Evolutionary conservation across 2,113 vertebrate species (phyloP).

Genomic region (Muscicapa adusta): DNA sequence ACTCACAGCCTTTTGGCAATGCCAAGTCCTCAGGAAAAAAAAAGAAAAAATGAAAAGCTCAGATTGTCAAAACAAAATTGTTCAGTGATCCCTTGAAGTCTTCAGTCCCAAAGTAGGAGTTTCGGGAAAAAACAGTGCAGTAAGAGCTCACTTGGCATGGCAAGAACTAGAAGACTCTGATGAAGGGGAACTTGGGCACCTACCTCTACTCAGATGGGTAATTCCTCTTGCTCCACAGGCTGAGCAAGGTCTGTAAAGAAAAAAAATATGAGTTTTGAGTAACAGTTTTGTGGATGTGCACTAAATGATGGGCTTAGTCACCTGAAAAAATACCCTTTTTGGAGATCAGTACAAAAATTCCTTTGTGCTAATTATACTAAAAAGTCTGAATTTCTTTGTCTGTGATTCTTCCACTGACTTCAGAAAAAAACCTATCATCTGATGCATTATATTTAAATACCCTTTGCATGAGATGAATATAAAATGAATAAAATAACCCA

Average conservation of each 20-base stretch:
- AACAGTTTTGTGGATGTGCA: background rate
- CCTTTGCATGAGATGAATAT: background rate
- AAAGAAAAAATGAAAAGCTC: background rate
- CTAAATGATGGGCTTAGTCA: background rate
- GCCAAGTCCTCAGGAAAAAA: background rate
- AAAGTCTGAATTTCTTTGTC: background rate
- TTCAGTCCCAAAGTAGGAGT: background rate
- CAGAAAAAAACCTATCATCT: background rate
- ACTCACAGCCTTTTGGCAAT: background rate
- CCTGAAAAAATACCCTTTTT: background rate
- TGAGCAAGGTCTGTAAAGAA: background rate
- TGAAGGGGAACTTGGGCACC: fast-evolving
- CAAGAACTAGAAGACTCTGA: background rate
- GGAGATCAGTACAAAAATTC: background rate
- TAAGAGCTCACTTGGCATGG: background rate
- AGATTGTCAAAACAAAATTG: background rate
- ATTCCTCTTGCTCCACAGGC: background rate
- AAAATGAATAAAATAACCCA: background rate
- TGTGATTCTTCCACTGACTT: background rate
- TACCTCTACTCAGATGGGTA: background rate
- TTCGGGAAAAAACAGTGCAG: background rate
- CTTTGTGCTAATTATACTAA: background rate
- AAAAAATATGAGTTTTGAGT: background rate
- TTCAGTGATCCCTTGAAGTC: background rate
- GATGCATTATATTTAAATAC: background rate